Evolutionary conservation across 2,113 vertebrate species (phyloP), one percentile per base, ranked within the genome.

Genomic region (Gymnocephalus cernua): DNA sequence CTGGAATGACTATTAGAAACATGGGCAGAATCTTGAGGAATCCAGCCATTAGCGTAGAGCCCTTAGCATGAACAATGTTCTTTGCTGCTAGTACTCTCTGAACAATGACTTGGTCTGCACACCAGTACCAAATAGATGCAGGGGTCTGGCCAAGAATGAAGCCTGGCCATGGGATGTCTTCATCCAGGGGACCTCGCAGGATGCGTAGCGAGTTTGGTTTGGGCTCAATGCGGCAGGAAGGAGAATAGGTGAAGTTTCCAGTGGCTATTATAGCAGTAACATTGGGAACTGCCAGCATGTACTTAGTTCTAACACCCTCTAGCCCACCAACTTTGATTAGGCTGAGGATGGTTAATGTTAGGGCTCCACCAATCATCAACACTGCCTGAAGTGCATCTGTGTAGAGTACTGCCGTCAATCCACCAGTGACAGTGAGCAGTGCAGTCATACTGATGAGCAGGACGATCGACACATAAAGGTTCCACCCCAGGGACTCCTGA

Each of bases 101-200:
- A 62, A 99, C 98, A 21, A 99, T 99, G 86, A 99, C 98, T 88
- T 99, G 98, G 93, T 99, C 98, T 0, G 98, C 97, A 90, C 98
- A 99, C 98, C 98, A 99, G 92, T 99, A 99, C 98, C 98, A 99
- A 44, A 99, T 97, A 0, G 98, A 99, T n/a, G 98, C 97, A 25
- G 98, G 97, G 0, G 98, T 99, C 90, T 99, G 98, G 44, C 98
- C 98, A 21, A 99, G 90, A 61, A 99, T 64, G 78, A 99, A 99
- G 6, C 98, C 98, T 1, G 98, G 98, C 98, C 98, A 99, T 2
- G 98, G 98, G 65, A 98, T 95, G 66, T 99, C 98, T 91, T 99
- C 97, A 73, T 99, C 98, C n/a, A 95, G 94, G 1, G 98, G 97
- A 41, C 96, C 96, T 0, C 96, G 95, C 64, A 99, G 92, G 91